phyloP scores from a whole-genome alignment of 2,113 vertebrate genomes.

The Epinephelus fuscoguttatus region DNA sequence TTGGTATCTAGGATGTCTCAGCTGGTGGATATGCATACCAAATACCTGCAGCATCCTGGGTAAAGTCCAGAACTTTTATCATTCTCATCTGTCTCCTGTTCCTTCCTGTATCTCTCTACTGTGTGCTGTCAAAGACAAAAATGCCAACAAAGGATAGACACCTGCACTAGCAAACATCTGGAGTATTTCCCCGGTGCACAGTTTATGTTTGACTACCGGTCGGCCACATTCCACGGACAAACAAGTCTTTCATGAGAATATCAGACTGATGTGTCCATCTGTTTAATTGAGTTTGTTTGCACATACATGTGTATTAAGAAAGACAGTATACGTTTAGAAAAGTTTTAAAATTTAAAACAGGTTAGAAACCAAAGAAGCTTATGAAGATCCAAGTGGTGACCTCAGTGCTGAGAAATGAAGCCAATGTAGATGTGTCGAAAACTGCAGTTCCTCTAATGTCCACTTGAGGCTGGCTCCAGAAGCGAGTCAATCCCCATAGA shows the following conservation, averaged over 20 bases:
- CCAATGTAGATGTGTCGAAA: no score
- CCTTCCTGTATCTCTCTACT: constrained; percentile 15
- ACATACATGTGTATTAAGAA: no score
- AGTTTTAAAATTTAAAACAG: no score
- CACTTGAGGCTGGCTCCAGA: no score
- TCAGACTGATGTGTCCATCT: neutral
- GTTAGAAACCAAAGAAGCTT: no score
- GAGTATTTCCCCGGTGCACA: constrained; percentile 40
- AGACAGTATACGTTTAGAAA: no score
- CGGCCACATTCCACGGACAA: constrained; percentile 11
- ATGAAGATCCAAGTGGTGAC: no score
- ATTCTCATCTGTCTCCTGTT: constrained; percentile 13
- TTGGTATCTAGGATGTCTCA: constrained; percentile 45
- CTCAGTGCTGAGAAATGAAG: no score
- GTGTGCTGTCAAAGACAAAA: constrained; percentile 29
- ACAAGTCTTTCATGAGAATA: constrained; percentile 16
- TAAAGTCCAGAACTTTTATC: constrained; percentile 33
- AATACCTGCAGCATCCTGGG: constrained; percentile 41
- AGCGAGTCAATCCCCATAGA: no score
- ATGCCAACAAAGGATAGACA: constrained; percentile 23
- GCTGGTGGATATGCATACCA: constrained; percentile 51
- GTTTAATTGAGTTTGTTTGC: no score
- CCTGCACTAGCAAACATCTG: constrained; percentile 37
- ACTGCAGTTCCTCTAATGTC: no score
- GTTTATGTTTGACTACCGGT: constrained; percentile 24